phyloP scores from a whole-genome alignment of 2,797 vertebrate species.

The Echeneis naucrates region DNA sequence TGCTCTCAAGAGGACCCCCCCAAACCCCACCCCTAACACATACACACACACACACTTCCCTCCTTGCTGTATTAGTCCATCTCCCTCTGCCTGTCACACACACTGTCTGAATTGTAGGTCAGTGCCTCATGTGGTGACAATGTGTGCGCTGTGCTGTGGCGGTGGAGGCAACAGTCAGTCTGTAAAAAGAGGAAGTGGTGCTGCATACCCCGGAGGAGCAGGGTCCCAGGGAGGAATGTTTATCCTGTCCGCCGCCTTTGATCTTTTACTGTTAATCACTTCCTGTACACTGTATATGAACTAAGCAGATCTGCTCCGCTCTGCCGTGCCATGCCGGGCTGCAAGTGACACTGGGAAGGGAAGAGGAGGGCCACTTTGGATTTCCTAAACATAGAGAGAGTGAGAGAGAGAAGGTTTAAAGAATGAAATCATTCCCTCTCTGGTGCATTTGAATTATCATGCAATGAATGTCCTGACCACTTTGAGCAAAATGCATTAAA shows the following conservation, averaged over 20 bases:
- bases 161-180: slow-evolving; percentile 79
- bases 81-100: slow-evolving; percentile 44
- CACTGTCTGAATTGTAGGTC: slow-evolving; percentile 63
- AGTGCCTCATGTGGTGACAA: slow-evolving; percentile 87
- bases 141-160: slow-evolving; percentile 83
- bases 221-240: slow-evolving; percentile 86
- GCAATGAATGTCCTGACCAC: slow-evolving; percentile 18
- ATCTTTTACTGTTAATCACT: slow-evolving; percentile 90
- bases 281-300: slow-evolving; percentile 89
- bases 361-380: slow-evolving; percentile 63
- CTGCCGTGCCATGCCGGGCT: slow-evolving; percentile 10
- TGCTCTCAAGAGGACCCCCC: slow-evolving; percentile 32
- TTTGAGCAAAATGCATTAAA: slow-evolving; percentile 34
- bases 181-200: slow-evolving; percentile 86
- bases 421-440: slow-evolving; percentile 15
- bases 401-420: slow-evolving; percentile 44
- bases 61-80: slow-evolving; percentile 40
- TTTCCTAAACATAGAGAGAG: slow-evolving; percentile 58
- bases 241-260: slow-evolving; percentile 88
- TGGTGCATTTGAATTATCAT: slow-evolving; percentile 13
- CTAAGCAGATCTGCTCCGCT: slow-evolving; percentile 60
- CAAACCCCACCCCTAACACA: slow-evolving; percentile 36
- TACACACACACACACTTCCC: too few relatives aligned
- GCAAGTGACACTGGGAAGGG: slow-evolving; percentile 45
- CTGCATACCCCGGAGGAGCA: slow-evolving; percentile 82